Percentiles rank a stretch among this genome's conserved stretches.
Evolutionary conservation across 2,888 invertebrate genomes (phyloP).

Genomic region (Cylindroiulus punctatus): DNA sequence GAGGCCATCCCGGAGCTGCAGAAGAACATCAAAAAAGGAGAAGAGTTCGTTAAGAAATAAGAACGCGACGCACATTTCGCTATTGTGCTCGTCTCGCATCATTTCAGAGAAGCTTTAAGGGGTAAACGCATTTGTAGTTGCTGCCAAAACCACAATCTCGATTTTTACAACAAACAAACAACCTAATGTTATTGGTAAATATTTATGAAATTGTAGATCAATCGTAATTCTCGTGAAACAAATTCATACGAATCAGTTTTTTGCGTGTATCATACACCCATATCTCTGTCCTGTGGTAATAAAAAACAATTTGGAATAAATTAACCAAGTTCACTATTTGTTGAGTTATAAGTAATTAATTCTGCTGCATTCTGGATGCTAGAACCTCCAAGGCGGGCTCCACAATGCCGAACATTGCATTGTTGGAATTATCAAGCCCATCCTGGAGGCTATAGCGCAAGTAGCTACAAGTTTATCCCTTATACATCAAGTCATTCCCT

Average conservation of each 20-base stretch:
- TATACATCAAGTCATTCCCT: too few species aligned
- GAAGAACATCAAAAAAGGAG: slow-evolving; percentile 94
- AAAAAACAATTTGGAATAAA: neutral
- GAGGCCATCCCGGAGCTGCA: slow-evolving; percentile 91
- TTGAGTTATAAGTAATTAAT: too few species aligned
- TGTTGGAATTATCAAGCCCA: too few species aligned
- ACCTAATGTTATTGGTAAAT: neutral
- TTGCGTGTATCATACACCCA: neutral
- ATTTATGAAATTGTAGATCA: neutral
- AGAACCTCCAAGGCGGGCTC: too few species aligned
- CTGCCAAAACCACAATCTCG: neutral
- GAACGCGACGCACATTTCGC: neutral
- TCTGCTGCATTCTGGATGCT: too few species aligned
- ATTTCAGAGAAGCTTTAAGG: neutral
- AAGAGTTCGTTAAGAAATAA: slow-evolving; percentile 79
- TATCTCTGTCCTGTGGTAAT: neutral
- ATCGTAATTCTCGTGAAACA: neutral
- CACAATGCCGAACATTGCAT: too few species aligned
- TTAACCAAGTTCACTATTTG: too few species aligned
- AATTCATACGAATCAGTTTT: neutral
- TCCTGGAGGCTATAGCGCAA: too few species aligned
- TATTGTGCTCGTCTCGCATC: neutral
- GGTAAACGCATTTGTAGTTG: neutral
- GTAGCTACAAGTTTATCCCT: too few species aligned
- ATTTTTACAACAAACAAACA: neutral